Base-by-base conservation (phyloP, 2,797 vertebrate species). In the Channa striata region DNA sequence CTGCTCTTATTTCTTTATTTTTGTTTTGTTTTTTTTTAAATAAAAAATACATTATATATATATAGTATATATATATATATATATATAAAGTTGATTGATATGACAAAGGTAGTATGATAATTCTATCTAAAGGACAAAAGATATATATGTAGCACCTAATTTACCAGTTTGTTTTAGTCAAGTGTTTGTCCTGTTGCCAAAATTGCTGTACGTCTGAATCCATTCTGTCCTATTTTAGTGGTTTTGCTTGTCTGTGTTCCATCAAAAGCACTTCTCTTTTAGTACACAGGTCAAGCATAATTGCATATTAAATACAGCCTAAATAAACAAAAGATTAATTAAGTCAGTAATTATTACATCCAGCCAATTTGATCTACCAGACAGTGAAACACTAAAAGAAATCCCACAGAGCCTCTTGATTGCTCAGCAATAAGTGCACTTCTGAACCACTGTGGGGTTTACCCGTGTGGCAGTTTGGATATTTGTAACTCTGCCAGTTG, bases 61-160 rank as follows among this genome's bases (percentile, higher is more conserved):
- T 30, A 30, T 30, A 30, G 25, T 65, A 64, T 47, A 60, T 47
- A 71, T 53, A 61, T 20, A 69, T 53, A 54, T 63, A 70, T 67
- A 40, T 30, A 54, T 68, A 66, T 68, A 74, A 60, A 69, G 74
- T 69, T 77, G 59, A 80, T 80, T 62, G 36, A 66, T 86, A 66
- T 82, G 63, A 74, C 78, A 64, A 84, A 78, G 51, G 40, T 82
- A 85, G 74, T 83, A 72, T 86, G 69, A 70, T 74, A 74, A 62
- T 87, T 84, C 36, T 87, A 67, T 90, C 66, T 77, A 77, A 84
- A 77, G 34, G 53, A 82, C 77, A 69, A 63, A 71, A 68, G 61
- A 72, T 77, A 59, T 80, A 59, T 78, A 92, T 93, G 88, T 93
- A 92, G 90, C 93, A 91, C 72, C 83, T 81, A 83, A 81, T 88